Percentiles rank a stretch among this genome's conserved stretches.
Conservation (phyloP, 2,888 invertebrate species). For the Plagodis dolabraria region DNA sequence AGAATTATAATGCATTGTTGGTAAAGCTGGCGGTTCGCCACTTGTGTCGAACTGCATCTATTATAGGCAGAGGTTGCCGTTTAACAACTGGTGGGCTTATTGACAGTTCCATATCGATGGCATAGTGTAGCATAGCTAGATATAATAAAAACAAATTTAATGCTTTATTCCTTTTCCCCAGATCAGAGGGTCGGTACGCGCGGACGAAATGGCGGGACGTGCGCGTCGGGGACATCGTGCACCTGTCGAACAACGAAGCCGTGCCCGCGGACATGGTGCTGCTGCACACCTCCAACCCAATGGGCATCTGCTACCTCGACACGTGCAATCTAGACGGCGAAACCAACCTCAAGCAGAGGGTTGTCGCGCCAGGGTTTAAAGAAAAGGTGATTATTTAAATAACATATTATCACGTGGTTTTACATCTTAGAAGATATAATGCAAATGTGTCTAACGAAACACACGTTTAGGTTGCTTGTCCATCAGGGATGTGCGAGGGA, state of each 20-base stretch:
- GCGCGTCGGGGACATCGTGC: constrained; percentile 96
- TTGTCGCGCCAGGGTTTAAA: constrained; percentile 91
- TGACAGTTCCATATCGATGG: too few species aligned
- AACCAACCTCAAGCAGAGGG: constrained; percentile 96
- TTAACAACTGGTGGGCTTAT: too few species aligned
- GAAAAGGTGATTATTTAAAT: constrained; percentile 83
- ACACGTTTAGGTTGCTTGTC: too few species aligned
- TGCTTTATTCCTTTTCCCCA: constrained; percentile 61
- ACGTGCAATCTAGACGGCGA: constrained; percentile 99
- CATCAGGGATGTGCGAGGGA: too few species aligned
- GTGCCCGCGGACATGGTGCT: constrained; percentile 98
- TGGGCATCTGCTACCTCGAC: constrained; percentile 96
- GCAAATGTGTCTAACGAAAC: too few species aligned
- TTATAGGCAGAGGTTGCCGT: too few species aligned
- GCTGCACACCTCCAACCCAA: constrained; percentile 93
- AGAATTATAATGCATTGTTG: too few species aligned
- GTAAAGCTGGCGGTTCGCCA: too few species aligned
- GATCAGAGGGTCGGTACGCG: constrained; percentile 92
- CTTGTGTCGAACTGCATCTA: too few species aligned
- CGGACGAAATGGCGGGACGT: constrained; percentile 96
- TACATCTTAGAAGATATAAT: too few species aligned
- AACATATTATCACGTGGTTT: too few species aligned
- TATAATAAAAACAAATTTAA: background rate
- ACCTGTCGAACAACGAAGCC: constrained; percentile 97
- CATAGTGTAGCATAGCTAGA: too few species aligned